Evolutionary conservation across 2,113 vertebrate genomes (phyloP), one percentile per base, ranked within the genome.

Genomic region (Caretta caretta): DNA sequence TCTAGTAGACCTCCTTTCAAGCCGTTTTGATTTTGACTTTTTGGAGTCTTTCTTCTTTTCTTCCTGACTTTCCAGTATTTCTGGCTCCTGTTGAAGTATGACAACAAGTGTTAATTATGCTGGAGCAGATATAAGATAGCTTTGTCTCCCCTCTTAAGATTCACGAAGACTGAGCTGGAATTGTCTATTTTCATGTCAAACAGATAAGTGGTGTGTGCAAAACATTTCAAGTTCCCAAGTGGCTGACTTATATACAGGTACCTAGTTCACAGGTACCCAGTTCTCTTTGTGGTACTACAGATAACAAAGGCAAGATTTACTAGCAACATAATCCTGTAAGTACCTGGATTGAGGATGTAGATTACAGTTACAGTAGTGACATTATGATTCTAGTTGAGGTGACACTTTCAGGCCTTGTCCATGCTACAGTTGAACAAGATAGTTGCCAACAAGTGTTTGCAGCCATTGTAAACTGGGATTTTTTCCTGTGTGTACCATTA

Each of bases 1-100:
- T 96, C 99, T 98, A 82, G 99, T 99, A 4, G 99, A 99, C 76
- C 99, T 98, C 97, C 99, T 98, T 88, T 99, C 99, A 25, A 99
- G 98, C 93, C 98, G 99, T 93, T 99, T 99, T 8, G 97, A 98
- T 97, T 99, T 99, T 31, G 98, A 98, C 96, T 99, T 99, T 96
- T 99, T 99, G 31, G 98, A 92, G 93, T 99, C 99, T 98, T 99
- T 99, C 97, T 99, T 99, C 98, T 99, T 99, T 81, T 99, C 97
- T 13, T 98, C 98, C 72, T 98, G 98, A 79, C 98, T 98, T 96
- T 99, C 99, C 54, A 98, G 97, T 24, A 98, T 98, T 93, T 99
- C 99, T 56, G 98, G 98, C 25, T 99, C 99, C 97, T 99, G 97
- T 62, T 96, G 97, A 97, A 95, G 87, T 46, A 96, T 94, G 69